Base-by-base conservation (phyloP, 2,113 vertebrate genomes). In the Genyomyrus donnyi region DNA sequence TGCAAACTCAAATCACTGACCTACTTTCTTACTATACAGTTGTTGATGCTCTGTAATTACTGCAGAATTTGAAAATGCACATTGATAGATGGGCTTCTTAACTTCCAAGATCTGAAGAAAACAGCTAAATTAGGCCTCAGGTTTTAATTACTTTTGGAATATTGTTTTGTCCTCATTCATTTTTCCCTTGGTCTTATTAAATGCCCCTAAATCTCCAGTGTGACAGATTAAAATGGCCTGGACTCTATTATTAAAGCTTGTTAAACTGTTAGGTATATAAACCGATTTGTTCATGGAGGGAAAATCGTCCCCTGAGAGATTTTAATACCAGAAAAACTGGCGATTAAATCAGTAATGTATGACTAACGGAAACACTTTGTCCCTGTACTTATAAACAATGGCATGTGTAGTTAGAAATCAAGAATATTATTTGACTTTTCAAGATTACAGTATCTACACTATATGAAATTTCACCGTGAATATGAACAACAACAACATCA, bases 301-400 rank as follows among this genome's bases (percentile, higher is more conserved):
- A 42, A 62, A 45, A 91, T 92, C 93, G 93, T 89, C 62, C 88
- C 89, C 52, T 0, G 89, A 95, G 92, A 93, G 49, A 92, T 93
- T 93, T 91, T 91, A 17, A 39, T 70, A 85, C 90, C 89, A 88
- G 93, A 91, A 90, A 87, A 92, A 27, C 85, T 17, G 5, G 90
- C 90, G 93, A 93, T 93, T 93, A 93, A 94, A 94, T 95, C 90
- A 84, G 91, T 93, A 92, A 94, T 94, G 93, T 93, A 94, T 91
- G 93, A 93, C 94, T 95, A 89, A 94, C 88, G 88, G 90, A 90
- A 91, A 90, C 94, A 92, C 90, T 91, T 89, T 93, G 91, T 94
- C 93, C 89, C 91, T 88, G 87, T 90, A 39, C 45, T 89, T 88
- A 46, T 74, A 74, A 74, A 52, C 42, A 77, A 74, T 24, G 8